Percentiles rank a stretch among this genome's conserved stretches.
Evolutionary conservation across 1,140 invertebrate genomes (phyloP).

Genomic region (Apis dorsata): DNA sequence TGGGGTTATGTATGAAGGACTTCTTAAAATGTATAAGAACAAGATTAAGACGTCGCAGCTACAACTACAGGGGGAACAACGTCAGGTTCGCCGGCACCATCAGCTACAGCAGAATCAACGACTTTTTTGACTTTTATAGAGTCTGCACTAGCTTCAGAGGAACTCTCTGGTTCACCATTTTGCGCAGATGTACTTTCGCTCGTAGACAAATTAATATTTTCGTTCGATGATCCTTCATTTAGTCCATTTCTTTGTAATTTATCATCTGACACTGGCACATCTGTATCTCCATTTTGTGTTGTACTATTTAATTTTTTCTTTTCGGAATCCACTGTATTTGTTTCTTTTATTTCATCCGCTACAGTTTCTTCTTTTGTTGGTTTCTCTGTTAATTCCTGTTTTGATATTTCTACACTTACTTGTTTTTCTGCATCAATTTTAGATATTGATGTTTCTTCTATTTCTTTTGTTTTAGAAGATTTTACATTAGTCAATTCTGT

Average conservation of each 20-base stretch:
- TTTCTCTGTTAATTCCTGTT: constrained; percentile 52
- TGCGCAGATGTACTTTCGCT: constrained; percentile 65
- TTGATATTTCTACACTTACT: constrained; percentile 35
- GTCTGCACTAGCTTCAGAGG: constrained; percentile 67
- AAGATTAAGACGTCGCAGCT: constrained; percentile 78
- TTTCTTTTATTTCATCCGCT: constrained; percentile 50
- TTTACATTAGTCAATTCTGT: constrained; percentile 54
- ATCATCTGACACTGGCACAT: constrained; percentile 57
- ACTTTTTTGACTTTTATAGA: constrained; percentile 77
- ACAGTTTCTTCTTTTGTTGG: constrained; percentile 59
- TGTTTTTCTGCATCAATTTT: constrained; percentile 38
- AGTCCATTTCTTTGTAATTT: constrained; percentile 73
- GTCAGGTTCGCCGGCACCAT: constrained; percentile 74
- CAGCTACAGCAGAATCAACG: constrained; percentile 73
- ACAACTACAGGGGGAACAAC: constrained; percentile 77
- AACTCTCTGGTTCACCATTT: constrained; percentile 72
- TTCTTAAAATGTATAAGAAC: constrained; percentile 70
- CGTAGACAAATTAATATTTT: constrained; percentile 53
- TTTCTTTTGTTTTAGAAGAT: constrained; percentile 36
- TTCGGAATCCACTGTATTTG: constrained; percentile 57
- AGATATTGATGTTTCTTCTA: constrained; percentile 34
- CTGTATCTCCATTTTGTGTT: constrained; percentile 65
- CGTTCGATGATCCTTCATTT: constrained; percentile 62
- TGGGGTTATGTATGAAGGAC: constrained; percentile 75
- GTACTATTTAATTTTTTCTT: constrained; percentile 69